phyloP scores from a whole-genome alignment of 2,113 vertebrate species.

The Labeo catla region DNA sequence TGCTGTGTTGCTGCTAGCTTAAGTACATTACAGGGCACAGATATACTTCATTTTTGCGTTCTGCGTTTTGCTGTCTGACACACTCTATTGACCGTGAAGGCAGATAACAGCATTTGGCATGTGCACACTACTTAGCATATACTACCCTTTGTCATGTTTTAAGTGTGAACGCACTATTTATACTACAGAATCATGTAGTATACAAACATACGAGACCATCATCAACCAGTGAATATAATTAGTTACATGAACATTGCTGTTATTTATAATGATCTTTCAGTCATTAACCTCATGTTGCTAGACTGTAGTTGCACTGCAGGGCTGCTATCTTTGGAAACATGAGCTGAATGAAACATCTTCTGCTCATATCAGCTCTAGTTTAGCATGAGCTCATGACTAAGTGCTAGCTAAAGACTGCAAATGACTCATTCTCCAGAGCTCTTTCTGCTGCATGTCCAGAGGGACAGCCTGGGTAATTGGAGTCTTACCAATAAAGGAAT shows the following conservation, averaged over 20 bases:
- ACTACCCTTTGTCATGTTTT: background rate
- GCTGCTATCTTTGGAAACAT: background rate
- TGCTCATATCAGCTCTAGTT: background rate
- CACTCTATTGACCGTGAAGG: background rate
- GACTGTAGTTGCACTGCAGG: background rate
- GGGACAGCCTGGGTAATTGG: conserved; percentile 39
- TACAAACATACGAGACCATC: background rate
- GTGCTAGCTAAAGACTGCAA: conserved; percentile 26
- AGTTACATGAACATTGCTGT: background rate
- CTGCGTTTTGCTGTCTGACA: too few relatives aligned
- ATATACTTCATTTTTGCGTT: too few relatives aligned
- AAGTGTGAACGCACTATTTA: background rate
- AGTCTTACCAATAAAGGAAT: background rate
- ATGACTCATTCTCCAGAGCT: conserved; percentile 41
- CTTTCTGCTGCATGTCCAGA: background rate
- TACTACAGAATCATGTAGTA: background rate
- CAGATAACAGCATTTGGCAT: too few relatives aligned
- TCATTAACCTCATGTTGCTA: background rate
- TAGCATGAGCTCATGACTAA: conserved; percentile 19
- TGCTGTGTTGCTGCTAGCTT: background rate
- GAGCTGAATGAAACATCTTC: background rate
- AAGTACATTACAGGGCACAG: too few relatives aligned
- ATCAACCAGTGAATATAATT: background rate
- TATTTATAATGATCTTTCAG: background rate
- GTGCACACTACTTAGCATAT: background rate